Base-by-base conservation (phyloP, 2,113 vertebrate genomes). In the Eubucco bourcierii region DNA sequence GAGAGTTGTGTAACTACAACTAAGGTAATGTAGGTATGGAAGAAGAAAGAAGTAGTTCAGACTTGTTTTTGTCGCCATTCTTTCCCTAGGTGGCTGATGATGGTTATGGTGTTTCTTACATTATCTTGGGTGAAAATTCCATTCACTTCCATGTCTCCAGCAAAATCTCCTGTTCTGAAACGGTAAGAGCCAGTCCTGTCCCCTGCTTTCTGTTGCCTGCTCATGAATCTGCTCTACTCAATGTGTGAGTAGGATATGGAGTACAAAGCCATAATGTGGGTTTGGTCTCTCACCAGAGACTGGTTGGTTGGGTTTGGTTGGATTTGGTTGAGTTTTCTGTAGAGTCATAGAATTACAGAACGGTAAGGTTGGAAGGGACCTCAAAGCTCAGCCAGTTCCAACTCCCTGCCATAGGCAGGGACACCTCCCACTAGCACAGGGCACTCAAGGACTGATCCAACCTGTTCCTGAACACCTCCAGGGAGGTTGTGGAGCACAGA, bases 61-160 rank as follows among this genome's bases (percentile, higher is more conserved):
- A 60, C 31, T 37, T 52, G 1, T 10, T 71, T 39, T 39, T 39
- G 2, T 84, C 20, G 64, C 73, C 25, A 80, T 60, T 80, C 44
- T 86, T 88, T 65, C 34, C 0, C 4, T 60, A 99, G 99, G 99
- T 99, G 75, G 99, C 99, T 55, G 99, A 99, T 87, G 99, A 99
- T 52, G 99, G 99, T 66, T 99, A 99, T 11, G 99, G 99, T 6
- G 99, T 99, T 78, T 99, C 99, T 7, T 99, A 99, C 75, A 98
- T 99, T 16, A 98, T 99, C 17, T 84, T 99, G 59, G 99, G 93
- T 24, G 99, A 99, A 52, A 97, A 98, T 70, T 97, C 98, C 68
- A 99, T 99, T 95, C 99, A 98, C 84, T 99, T 99, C 95, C 99
- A 99, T 60, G 97, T 99, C 91, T 99, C 99, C 85, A 99, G 99